Conservation (phyloP, 2,888 invertebrate species). For the Iselma pallidipennis region DNA sequence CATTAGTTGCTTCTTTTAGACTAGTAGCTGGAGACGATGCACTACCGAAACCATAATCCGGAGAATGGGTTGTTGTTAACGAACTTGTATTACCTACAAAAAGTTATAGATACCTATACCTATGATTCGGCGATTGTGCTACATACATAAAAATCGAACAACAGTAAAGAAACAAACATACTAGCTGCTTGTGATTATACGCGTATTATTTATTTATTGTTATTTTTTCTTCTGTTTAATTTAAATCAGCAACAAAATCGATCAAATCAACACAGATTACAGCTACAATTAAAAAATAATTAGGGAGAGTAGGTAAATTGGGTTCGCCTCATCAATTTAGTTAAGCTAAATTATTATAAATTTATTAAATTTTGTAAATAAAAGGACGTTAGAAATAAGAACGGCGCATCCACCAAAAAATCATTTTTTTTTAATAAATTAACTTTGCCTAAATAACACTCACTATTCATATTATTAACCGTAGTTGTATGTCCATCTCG, state of each 20-base stretch:
- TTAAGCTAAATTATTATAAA: slow-evolving; percentile 3
- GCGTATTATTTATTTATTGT: too few relatives aligned
- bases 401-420: not conserved
- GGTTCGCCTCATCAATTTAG: too few relatives aligned
- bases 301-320: too few relatives aligned
- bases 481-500: slow-evolving; percentile 48
- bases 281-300: too few relatives aligned
- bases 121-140: too few relatives aligned
- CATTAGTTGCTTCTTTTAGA: slow-evolving; percentile 66
- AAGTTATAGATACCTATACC: slow-evolving; percentile 5
- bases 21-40: slow-evolving; percentile 56
- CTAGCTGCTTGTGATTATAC: too few relatives aligned
- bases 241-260: too few relatives aligned
- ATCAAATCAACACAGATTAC: too few relatives aligned
- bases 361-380: not conserved
- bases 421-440: not conserved
- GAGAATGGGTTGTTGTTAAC: slow-evolving; percentile 52
- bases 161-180: not conserved
- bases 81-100: slow-evolving; percentile 51
- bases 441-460: slow-evolving; percentile 8
- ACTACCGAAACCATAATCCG: slow-evolving; percentile 51
- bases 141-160: slow-evolving; percentile 10
- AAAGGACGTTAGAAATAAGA: not conserved
- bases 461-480: slow-evolving; percentile 23
- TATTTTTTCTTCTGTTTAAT: too few relatives aligned